Evolutionary conservation across 1,140 invertebrate species (phyloP).

Genomic region (Cyclargus thomasi): DNA sequence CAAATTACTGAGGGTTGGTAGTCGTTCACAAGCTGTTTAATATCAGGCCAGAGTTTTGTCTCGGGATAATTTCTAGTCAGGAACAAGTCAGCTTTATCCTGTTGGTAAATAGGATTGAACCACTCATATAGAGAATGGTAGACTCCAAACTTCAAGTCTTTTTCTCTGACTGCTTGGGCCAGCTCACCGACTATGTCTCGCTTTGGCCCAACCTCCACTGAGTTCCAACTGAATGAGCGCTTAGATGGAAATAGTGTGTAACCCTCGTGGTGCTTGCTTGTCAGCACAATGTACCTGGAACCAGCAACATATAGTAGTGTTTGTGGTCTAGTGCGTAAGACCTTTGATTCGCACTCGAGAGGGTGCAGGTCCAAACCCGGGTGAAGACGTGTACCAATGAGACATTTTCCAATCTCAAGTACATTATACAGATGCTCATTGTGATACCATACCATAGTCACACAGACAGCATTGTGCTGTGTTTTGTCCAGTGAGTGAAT

Average conservation of each 20-base stretch:
- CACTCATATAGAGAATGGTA: slow-evolving; percentile 95
- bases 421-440: no score
- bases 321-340: no score
- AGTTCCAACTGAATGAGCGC: slow-evolving; percentile 93
- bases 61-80: slow-evolving; percentile 80
- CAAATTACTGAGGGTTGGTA: slow-evolving; percentile 94
- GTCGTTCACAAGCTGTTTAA: slow-evolving; percentile 82
- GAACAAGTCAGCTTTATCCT: slow-evolving; percentile 83
- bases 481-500: no score
- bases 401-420: no score
- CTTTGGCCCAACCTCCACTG: slow-evolving; percentile 89
- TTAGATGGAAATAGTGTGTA: slow-evolving; percentile 92
- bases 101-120: slow-evolving; percentile 90
- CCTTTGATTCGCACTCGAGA: no score
- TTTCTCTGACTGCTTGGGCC: slow-evolving; percentile 79
- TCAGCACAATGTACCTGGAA: slow-evolving; percentile 89
- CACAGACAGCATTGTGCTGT: no score
- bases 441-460: no score
- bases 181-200: slow-evolving; percentile 88
- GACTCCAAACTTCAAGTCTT: slow-evolving; percentile 86
- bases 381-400: no score
- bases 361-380: no score
- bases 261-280: slow-evolving; percentile 96
- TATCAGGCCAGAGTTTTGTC: slow-evolving; percentile 83
- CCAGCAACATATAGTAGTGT: slow-evolving; percentile 4